Conservation (phyloP, 2,797 vertebrate genomes). For the Crypturellus tataupa region DNA sequence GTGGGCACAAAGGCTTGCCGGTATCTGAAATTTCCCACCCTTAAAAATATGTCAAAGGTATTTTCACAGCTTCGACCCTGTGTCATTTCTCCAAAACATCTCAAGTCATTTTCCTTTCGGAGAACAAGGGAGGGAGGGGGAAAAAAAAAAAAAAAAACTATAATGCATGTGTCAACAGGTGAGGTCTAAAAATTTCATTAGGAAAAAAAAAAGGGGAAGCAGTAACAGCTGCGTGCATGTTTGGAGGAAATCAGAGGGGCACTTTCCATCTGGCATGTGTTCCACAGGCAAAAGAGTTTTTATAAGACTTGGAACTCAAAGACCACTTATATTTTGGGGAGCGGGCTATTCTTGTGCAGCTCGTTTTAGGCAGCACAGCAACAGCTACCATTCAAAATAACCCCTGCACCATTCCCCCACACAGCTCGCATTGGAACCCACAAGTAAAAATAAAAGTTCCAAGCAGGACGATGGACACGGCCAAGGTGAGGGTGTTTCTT, state of each 20-base stretch:
- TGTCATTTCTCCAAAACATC: conserved; percentile 35
- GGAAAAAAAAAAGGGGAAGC: conserved; percentile 68
- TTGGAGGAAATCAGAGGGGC: conserved; percentile 69
- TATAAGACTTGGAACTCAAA: conserved; percentile 64
- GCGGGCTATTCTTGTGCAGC: conserved; percentile 40
- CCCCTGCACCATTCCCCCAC: background rate
- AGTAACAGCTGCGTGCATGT: conserved; percentile 77
- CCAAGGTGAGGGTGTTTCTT: background rate
- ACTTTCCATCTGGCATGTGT: conserved; percentile 77
- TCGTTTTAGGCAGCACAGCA: conserved; percentile 64
- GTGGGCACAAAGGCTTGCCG: conserved; percentile 13
- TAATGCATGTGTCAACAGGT: conserved; percentile 77
- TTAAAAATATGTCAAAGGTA: background rate
- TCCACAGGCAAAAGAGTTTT: conserved; percentile 57
- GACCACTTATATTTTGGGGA: conserved; percentile 72
- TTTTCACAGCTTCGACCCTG: background rate
- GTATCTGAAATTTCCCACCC: conserved; percentile 48
- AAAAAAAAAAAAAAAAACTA: background rate
- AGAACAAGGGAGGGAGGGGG: background rate
- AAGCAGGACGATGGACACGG: background rate
- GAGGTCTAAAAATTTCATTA: conserved; percentile 82
- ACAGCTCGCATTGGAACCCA: background rate
- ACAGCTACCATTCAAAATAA: conserved; percentile 16
- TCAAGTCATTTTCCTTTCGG: conserved; percentile 54
- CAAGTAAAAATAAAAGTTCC: background rate